Percentiles rank a stretch among this genome's conserved stretches.
phyloP scores from a whole-genome alignment of 1,140 invertebrate genomes.

The Polyergus mexicanus region DNA sequence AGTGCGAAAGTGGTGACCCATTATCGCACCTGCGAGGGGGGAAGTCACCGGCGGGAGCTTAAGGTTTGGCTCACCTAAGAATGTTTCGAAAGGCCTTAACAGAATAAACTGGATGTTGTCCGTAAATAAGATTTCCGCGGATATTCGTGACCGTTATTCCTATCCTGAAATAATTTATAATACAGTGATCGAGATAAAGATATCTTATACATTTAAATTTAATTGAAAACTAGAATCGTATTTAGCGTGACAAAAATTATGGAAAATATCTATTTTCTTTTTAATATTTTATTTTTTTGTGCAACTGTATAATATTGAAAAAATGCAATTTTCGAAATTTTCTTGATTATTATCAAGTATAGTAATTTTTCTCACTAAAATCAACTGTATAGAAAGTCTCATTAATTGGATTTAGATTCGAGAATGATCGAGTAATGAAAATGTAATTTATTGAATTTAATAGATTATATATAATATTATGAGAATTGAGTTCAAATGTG shows the following conservation, averaged over 20 bases:
- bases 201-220: neutral
- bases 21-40: slow-evolving; percentile 77
- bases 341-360: no score
- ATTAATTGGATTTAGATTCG: neutral
- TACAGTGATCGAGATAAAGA: neutral
- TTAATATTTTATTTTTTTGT: no score
- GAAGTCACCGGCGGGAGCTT: slow-evolving; percentile 60
- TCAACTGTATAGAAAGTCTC: no score
- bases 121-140: slow-evolving; percentile 65
- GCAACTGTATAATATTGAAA: no score
- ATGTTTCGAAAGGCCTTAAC: slow-evolving; percentile 68
- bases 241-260: no score
- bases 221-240: no score
- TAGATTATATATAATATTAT: neutral
- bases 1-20: slow-evolving; percentile 81
- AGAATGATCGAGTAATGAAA: neutral
- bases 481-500: neutral
- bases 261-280: no score
- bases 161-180: neutral
- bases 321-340: no score
- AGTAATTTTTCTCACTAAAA: no score
- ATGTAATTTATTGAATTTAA: no score
- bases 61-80: slow-evolving; percentile 37
- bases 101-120: slow-evolving; percentile 68
- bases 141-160: neutral